Evolutionary conservation across 2,113 vertebrate genomes (phyloP).

Genomic region (Himantopus leucocephalus): DNA sequence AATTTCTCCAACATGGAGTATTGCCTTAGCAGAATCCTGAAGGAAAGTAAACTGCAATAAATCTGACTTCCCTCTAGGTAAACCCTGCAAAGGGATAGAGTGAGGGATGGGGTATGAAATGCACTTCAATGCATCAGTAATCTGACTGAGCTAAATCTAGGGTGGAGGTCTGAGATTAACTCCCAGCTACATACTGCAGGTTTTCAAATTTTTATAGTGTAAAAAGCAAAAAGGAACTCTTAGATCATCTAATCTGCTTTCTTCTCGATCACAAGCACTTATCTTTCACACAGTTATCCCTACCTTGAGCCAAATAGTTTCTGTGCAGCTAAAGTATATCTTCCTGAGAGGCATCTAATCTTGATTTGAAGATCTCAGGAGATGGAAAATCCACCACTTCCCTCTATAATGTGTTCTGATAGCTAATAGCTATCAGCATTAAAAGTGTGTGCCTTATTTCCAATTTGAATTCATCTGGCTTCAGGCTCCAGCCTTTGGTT

Average conservation of each 20-base stretch:
- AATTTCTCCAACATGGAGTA: neutral
- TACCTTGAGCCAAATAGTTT: slow-evolving; percentile 47
- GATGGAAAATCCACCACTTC: slow-evolving; percentile 58
- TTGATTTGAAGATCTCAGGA: slow-evolving; percentile 63
- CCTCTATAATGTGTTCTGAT: slow-evolving; percentile 50
- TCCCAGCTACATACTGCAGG: neutral
- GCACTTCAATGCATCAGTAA: neutral
- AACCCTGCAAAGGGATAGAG: neutral
- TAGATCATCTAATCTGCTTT: slow-evolving; percentile 54
- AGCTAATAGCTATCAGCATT: slow-evolving; percentile 63
- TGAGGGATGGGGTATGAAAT: neutral
- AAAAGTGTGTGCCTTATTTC: slow-evolving; percentile 57
- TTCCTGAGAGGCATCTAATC: slow-evolving; percentile 50
- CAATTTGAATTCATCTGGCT: slow-evolving; percentile 66
- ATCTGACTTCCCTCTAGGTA: neutral
- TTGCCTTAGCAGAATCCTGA: neutral
- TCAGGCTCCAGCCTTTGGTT: slow-evolving; percentile 51
- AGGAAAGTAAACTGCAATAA: slow-evolving; percentile 4
- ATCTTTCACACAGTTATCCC: slow-evolving; percentile 37
- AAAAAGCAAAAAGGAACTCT: slow-evolving; percentile 11
- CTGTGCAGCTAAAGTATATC: slow-evolving; percentile 42
- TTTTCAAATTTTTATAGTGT: slow-evolving; percentile 17
- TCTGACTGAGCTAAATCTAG: slow-evolving; percentile 5
- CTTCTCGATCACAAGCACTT: slow-evolving; percentile 42
- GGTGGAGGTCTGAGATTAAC: slow-evolving; percentile 31